These are phyloP conservation scores for Oxycera nigricornis DNA, from an alignment of 2,888 invertebrate genomes.

Conservation along the genomic window DNA sequence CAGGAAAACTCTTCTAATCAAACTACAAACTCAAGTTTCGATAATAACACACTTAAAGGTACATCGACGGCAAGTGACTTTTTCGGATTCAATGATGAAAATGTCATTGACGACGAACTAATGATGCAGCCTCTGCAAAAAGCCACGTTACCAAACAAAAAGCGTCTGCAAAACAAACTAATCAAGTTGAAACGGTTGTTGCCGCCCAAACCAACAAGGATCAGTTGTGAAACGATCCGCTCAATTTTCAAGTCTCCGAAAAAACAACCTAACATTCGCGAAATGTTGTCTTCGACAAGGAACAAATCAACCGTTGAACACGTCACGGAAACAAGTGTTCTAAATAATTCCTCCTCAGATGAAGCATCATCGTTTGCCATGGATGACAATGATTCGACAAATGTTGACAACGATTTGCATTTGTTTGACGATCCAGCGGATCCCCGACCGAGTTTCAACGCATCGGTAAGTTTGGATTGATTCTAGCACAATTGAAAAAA, in stretches of 20 bases:
- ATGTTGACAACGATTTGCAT: conserved; percentile 45
- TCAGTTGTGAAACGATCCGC: conserved; percentile 46
- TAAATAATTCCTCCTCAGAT: not conserved
- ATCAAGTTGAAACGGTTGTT: conserved; percentile 51
- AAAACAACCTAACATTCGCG: conserved; percentile 52
- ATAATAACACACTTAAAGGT: not conserved
- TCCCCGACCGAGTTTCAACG: conserved; percentile 54
- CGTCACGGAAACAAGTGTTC: not conserved
- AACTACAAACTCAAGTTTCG: not conserved
- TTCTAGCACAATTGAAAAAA: not conserved
- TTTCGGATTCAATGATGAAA: conserved; percentile 56
- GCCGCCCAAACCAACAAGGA: conserved; percentile 46
- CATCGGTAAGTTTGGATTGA: conserved; percentile 50
- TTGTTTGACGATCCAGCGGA: conserved; percentile 54
- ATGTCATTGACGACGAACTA: conserved; percentile 47
- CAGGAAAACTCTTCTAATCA: not conserved
- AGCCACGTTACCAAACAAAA: conserved; percentile 37
- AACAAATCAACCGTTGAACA: not conserved
- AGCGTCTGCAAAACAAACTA: conserved; percentile 51
- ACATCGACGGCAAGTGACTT: conserved; percentile 44
- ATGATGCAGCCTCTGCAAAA: conserved; percentile 5
- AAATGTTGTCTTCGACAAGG: conserved; percentile 57
- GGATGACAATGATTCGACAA: not conserved
- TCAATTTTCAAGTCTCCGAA: conserved; percentile 46
- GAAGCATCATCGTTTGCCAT: not conserved